Conservation (phyloP, 1,140 invertebrate species). For the Agraylea sexmaculata region DNA sequence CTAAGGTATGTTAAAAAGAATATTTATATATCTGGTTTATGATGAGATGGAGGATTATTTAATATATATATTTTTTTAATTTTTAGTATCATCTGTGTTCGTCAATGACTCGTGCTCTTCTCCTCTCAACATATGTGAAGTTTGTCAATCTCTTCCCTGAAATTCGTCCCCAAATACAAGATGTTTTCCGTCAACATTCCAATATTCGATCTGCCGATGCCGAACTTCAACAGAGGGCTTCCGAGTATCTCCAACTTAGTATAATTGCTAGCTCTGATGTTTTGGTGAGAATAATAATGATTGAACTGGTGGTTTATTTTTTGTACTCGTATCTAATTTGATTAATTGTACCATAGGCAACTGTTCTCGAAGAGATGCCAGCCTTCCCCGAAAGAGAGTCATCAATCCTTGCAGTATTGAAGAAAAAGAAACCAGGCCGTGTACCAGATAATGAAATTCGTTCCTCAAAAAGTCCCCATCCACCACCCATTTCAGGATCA, state of each 20-base stretch:
- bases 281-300: slow-evolving; percentile 44
- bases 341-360: slow-evolving; percentile 49
- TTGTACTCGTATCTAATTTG: slow-evolving; percentile 1
- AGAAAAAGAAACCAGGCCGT: slow-evolving; percentile 93
- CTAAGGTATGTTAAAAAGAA: slow-evolving; percentile 51
- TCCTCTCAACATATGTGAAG: slow-evolving; percentile 98
- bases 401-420: slow-evolving; percentile 92
- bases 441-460: slow-evolving; percentile 75
- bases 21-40: slow-evolving; percentile 1
- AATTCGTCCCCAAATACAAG: slow-evolving; percentile 93
- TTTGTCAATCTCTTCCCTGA: slow-evolving; percentile 99
- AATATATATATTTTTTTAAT: slow-evolving; percentile 17
- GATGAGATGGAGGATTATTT: not conserved
- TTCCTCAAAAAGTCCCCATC: slow-evolving; percentile 67
- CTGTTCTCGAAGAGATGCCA: slow-evolving; percentile 99
- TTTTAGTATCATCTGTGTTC: slow-evolving; percentile 90
- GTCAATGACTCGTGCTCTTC: slow-evolving; percentile 85
- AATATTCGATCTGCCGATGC: slow-evolving; percentile 96
- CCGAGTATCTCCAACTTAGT: slow-evolving; percentile 94
- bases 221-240: slow-evolving; percentile 94
- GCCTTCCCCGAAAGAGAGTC: slow-evolving; percentile 98
- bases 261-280: slow-evolving; percentile 95
- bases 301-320: not conserved
- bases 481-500: slow-evolving; percentile 35
- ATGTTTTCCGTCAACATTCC: slow-evolving; percentile 91